Base-by-base conservation (phyloP, 2,888 invertebrate genomes). In the Melipona bicolor region DNA sequence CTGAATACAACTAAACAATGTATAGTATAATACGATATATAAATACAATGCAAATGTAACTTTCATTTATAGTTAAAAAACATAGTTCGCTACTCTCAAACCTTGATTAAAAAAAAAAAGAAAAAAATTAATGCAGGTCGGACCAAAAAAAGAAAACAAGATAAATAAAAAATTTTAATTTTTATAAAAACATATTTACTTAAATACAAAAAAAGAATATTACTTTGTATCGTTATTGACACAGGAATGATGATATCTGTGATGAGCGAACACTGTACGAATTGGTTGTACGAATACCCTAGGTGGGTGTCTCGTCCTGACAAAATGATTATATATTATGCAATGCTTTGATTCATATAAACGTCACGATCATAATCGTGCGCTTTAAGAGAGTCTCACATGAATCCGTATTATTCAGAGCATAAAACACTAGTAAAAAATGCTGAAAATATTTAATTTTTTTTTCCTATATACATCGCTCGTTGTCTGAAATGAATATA, bases 211-310 rank as follows among this genome's bases (percentile, higher is more conserved):
- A 86, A 89, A 86, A 84, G 88, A 91, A 88, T 89, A 87, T 87
- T 89, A 91, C 89, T 90, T 90, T 80, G 80, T 90, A 91, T 90
- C 87, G 90, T 91, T 88, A 89, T 88, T 84, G 83, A 88, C 92
- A 92, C 89, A 92, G 93, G 92, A 93, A 93, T 92, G 91, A 92
- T 88, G 91, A 84, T 92, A 91, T 83, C 89, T 91, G 90, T 87
- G 80, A 89, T 91, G 90, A 90, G 86, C 82, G 86, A 90, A 90
- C 88, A 81, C 70, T 81, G 81, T 87, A 87, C 78, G 83, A 86
- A 89, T 87, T 87, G 83, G 81, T 82, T 85, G 84, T 86, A 91
- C 89, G 88, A 91, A 89, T 87, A 88, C 89, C 87, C 89, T 89
- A 87, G 87, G 86, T 85, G 90, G 90, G 90, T 86, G 87, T 81